Conservation (phyloP, 35 echinoderm and acorn worm genomes). For the Ophiothrix spiculata region DNA sequence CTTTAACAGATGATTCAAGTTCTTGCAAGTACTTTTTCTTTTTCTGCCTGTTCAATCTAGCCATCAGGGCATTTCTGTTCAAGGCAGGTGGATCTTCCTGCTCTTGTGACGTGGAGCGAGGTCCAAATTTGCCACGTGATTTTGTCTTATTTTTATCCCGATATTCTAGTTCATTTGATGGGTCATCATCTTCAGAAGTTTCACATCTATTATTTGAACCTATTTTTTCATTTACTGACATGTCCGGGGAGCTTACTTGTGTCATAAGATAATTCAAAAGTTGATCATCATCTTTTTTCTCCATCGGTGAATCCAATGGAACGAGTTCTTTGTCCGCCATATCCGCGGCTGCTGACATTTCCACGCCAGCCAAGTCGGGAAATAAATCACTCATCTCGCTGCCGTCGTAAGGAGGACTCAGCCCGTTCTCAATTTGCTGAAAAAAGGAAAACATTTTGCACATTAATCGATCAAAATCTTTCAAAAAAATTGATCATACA, state of each 20-base stretch:
- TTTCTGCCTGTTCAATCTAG: conserved; percentile 62
- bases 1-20: conserved; percentile 41
- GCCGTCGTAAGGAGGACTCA: conserved; percentile 33
- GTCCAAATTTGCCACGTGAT: too few species aligned
- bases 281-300: background rate
- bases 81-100: background rate
- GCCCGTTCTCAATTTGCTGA: conserved; percentile 25
- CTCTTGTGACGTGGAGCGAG: background rate
- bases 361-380: conserved; percentile 33
- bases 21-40: conserved; percentile 61
- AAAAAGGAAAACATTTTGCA: conserved; percentile 29
- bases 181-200: too few species aligned
- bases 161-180: too few species aligned
- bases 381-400: conserved; percentile 34
- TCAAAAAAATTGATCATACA: background rate
- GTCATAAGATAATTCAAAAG: background rate
- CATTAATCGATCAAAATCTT: background rate
- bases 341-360: too few species aligned
- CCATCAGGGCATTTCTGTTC: conserved; percentile 76
- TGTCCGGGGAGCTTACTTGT: background rate
- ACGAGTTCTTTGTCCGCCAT: too few species aligned
- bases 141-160: too few species aligned
- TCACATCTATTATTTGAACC: too few species aligned
- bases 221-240: too few species aligned
- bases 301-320: too few species aligned